These are phyloP conservation scores for Thermophis baileyi DNA, from an alignment of 2,113 vertebrate species.

Conservation along the genomic window DNA sequence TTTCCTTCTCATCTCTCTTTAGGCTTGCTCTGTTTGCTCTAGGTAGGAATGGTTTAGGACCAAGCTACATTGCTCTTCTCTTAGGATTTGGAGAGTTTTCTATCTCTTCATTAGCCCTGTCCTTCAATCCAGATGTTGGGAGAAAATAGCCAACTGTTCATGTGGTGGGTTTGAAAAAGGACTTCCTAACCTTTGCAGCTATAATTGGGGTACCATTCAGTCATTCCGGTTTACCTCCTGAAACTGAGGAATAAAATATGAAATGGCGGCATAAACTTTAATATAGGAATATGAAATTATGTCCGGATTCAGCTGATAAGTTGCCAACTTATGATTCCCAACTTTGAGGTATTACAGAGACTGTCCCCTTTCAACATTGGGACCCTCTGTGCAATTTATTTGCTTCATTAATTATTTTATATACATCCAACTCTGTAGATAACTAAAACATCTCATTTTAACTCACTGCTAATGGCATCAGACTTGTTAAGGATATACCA, in stretches of 20 bases:
- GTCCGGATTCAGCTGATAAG: background rate
- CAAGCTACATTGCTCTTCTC: background rate
- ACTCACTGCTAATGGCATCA: constrained; percentile 26
- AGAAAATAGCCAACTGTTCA: background rate
- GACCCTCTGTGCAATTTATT: constrained; percentile 15
- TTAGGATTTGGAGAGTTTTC: background rate
- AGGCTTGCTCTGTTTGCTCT: background rate
- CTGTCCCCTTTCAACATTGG: background rate
- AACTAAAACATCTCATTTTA: constrained; percentile 22
- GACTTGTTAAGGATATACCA: constrained; percentile 21
- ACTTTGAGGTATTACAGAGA: background rate
- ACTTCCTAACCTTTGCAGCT: background rate
- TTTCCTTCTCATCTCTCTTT: background rate
- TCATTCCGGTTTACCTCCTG: background rate
- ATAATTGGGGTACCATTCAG: background rate
- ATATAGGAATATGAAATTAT: background rate
- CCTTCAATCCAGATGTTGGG: background rate
- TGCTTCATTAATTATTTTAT: constrained; percentile 27
- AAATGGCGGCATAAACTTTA: background rate
- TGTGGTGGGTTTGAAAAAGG: background rate
- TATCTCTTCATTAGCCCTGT: background rate
- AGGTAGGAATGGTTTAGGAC: background rate
- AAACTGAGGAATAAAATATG: background rate
- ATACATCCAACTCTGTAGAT: constrained; percentile 18
- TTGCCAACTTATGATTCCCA: background rate